Conservation (phyloP, 2,797 vertebrate genomes). For the Galagoides demidoff region DNA sequence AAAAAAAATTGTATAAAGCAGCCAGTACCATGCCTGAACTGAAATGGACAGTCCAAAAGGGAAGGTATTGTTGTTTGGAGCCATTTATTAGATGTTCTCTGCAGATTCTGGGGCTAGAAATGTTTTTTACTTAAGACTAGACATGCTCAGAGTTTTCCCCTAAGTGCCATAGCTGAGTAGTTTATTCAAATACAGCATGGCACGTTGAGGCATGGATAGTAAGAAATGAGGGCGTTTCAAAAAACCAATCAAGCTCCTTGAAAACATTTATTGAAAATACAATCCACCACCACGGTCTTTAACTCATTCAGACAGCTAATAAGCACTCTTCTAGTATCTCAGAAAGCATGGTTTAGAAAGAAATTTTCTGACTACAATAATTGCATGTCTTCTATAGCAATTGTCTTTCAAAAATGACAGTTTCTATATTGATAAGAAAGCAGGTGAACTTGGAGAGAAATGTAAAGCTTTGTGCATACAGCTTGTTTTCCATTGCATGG, state of each 20-base stretch:
- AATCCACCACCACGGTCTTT: constrained; percentile 35
- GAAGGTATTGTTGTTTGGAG: constrained; percentile 22
- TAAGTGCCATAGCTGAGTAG: not conserved
- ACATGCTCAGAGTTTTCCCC: not conserved
- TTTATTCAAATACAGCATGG: not conserved
- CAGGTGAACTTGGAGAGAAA: constrained; percentile 76
- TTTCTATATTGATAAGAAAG: constrained; percentile 67
- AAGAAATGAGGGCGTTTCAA: constrained; percentile 23
- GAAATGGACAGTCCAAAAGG: not conserved
- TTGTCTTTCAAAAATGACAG: constrained; percentile 57
- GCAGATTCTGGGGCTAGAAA: not conserved
- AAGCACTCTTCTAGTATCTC: constrained; percentile 50
- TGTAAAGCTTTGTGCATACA: constrained; percentile 68
- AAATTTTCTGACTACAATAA: constrained; percentile 63
- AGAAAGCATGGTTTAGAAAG: constrained; percentile 27
- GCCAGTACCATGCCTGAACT: not conserved
- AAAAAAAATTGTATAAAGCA: constrained; percentile 4
- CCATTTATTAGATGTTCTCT: constrained; percentile 10
- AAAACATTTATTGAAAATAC: constrained; percentile 60
- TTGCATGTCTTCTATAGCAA: constrained; percentile 57
- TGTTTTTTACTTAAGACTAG: constrained; percentile 36
- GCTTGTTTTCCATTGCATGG: constrained; percentile 76
- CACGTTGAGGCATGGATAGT: not conserved
- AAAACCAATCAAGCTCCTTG: constrained; percentile 44
- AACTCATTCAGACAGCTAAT: constrained; percentile 64